Evolutionary conservation across 1,140 invertebrate species (phyloP).

Genomic region (Bombus sibiricus): DNA sequence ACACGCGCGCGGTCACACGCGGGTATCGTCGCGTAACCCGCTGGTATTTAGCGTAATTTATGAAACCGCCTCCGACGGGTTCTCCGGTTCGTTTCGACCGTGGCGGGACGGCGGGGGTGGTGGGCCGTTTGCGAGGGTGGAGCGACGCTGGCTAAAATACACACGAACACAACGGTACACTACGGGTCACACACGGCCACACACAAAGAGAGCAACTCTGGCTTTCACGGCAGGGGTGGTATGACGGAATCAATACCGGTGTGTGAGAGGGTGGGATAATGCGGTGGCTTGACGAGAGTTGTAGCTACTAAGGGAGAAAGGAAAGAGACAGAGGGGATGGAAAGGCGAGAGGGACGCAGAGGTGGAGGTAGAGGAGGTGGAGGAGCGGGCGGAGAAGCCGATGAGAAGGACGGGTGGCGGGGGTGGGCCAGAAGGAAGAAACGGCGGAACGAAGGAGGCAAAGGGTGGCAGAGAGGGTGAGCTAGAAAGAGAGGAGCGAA

Average conservation of each 20-base stretch:
- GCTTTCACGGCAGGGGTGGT: conserved; percentile 61
- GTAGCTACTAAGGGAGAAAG: conserved; percentile 61
- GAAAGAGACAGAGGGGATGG: conserved; percentile 19
- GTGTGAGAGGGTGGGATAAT: conserved; percentile 75
- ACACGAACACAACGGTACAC: background rate
- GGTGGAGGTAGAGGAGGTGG: background rate
- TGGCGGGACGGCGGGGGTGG: background rate
- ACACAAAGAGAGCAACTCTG: conserved; percentile 59
- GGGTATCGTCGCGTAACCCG: conserved; percentile 24
- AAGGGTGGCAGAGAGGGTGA: background rate
- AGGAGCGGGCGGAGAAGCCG: background rate
- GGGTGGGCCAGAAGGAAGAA: conserved; percentile 20
- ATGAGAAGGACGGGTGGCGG: background rate
- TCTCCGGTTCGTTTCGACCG: conserved; percentile 52
- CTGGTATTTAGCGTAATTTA: conserved; percentile 73
- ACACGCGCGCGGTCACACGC: conserved; percentile 8
- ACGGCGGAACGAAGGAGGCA: conserved; percentile 21
- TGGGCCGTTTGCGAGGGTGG: background rate
- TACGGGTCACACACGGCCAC: conserved; percentile 1
- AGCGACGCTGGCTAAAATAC: conserved; percentile 46
- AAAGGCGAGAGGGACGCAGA: background rate
- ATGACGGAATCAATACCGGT: conserved; percentile 78
- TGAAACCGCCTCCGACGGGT: conserved; percentile 55
- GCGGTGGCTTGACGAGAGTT: conserved; percentile 73
- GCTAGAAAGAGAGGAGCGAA: conserved; percentile 9